Evolutionary conservation across 92 coral and sea anemone genomes (phyloP).

Genomic region (Paramuricea clavata): DNA sequence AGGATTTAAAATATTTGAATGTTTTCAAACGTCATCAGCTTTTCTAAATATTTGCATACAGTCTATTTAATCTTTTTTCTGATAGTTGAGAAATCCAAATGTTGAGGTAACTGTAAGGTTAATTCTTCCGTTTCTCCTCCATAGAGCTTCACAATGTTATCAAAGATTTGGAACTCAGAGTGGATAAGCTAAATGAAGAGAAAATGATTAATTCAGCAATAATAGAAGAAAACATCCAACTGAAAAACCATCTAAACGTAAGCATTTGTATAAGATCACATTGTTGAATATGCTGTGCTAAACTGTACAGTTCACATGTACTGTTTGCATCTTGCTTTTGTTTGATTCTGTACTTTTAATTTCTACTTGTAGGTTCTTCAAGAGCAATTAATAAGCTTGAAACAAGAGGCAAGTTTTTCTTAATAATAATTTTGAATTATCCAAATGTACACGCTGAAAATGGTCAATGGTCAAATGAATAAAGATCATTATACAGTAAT

Average conservation of each 20-base stretch:
- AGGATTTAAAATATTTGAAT: too few relatives aligned
- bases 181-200: conserved; percentile 75
- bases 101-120: background rate
- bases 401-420: conserved; percentile 2
- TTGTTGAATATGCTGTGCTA: background rate
- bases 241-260: conserved; percentile 78
- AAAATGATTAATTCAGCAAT: conserved; percentile 73
- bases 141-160: conserved; percentile 75
- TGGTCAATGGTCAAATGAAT: too few relatives aligned
- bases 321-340: too few relatives aligned
- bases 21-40: too few relatives aligned
- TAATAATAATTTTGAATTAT: conserved; percentile 28
- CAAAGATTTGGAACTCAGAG: conserved; percentile 72
- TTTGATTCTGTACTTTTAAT: background rate
- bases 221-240: conserved; percentile 66
- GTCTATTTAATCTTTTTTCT: too few relatives aligned
- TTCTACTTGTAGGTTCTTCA: background rate
- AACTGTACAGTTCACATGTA: too few relatives aligned
- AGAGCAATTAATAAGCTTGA: conserved; percentile 12
- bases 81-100: too few relatives aligned
- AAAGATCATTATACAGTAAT: too few relatives aligned
- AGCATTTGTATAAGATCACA: too few relatives aligned
- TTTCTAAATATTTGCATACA: too few relatives aligned
- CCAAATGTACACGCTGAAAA: too few relatives aligned
- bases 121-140: background rate